Base-by-base conservation (phyloP, 2,888 invertebrate species). In the Heteromyza rotundicornis region DNA sequence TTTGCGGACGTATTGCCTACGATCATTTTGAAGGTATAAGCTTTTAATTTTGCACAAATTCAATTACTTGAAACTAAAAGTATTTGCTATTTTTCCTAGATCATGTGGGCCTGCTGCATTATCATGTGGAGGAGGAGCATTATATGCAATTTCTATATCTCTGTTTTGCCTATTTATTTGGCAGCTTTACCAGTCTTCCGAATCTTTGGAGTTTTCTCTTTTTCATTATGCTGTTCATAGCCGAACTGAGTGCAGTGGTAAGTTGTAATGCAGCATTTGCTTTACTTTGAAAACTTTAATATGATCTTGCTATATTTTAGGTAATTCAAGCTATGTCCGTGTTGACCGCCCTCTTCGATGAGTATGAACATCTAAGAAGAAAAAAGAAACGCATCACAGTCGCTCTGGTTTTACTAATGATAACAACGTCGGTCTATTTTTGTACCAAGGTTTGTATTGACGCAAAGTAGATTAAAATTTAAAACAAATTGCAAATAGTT, bases 161-260 rank as follows among this genome's bases (percentile, higher is more conserved):
- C 17, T 72, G 73, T 49, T 80, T 74, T 64, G 73, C 71, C 16
- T 79, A 79, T 66, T 69, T 81, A 1, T 74, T 81, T 54, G 81
- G 78, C 5, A 78, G 72, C n/a, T 74, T 80, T 44, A 64, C 65
- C 0, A 77, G 72, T 2, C 51, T 78, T 27, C 78, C 80, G 1
- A 75, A 73, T 54, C 65, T 92, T 22, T 92, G 92, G 92, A 88
- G 92, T 0, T 81, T 91, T 1, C 84, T 90, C 0, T 93, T 93
- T 79, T 93, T 92, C 80, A 78, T 87, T 1, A 92, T 92, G 90
- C 82, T 93, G 23, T 92, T 92, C 80, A 86, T 92, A 68, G 73
- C 87, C 89, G 73, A 89, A 89, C 70, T 85, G 90, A 68, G 88
- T 92, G 78, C 95, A 91, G 77, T 89, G 90, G 84, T 95, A 91